Conservation (phyloP, 2,888 invertebrate species). For the Nineta flava region DNA sequence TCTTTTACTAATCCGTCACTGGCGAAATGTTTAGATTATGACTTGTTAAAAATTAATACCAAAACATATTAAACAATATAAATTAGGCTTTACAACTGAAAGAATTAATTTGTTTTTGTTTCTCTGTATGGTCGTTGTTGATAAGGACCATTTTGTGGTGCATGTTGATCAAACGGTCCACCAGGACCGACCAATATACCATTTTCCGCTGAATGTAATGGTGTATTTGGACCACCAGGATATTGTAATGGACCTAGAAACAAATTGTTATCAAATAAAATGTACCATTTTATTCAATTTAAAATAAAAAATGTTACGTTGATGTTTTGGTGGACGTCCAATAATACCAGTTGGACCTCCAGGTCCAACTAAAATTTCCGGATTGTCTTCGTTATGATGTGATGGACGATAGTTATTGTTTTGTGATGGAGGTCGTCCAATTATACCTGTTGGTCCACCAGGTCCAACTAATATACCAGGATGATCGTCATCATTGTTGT, state of each 20-base stretch:
- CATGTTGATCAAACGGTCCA: conserved; percentile 17
- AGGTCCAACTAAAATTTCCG: conserved; percentile 28
- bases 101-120: not conserved
- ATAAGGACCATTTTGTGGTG: not conserved
- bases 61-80: not conserved
- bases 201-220: conserved; percentile 14
- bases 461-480: conserved; percentile 28
- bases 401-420: conserved; percentile 6
- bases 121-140: conserved; percentile 2
- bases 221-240: conserved; percentile 2
- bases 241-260: conserved; percentile 3
- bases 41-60: too few relatives aligned
- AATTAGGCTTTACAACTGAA: too few relatives aligned
- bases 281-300: not conserved
- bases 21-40: too few relatives aligned
- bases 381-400: not conserved
- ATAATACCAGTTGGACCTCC: conserved; percentile 37
- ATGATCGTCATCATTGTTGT: too few relatives aligned
- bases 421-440: conserved; percentile 22
- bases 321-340: conserved; percentile 21
- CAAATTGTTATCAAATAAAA: not conserved
- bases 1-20: too few relatives aligned
- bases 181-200: conserved; percentile 31
- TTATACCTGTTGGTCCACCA: conserved; percentile 36
- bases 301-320: not conserved